Conservation (phyloP, 23 tunicate genomes). For the Corella eumyota region DNA sequence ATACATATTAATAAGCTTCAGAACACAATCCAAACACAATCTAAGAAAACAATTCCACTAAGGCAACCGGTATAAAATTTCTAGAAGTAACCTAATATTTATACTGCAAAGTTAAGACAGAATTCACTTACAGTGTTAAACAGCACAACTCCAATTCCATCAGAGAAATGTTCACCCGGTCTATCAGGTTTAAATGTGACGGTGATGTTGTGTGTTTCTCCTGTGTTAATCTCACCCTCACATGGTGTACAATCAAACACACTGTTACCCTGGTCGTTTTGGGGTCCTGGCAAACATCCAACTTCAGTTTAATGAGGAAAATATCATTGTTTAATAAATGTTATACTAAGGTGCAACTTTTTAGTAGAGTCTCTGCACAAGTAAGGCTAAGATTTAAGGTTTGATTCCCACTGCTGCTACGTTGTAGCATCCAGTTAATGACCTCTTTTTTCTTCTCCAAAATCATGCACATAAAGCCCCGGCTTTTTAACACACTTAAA, state of each 20-base stretch:
- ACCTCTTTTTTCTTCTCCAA: too few species aligned
- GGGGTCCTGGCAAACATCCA: slow-evolving; percentile 31
- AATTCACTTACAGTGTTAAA: slow-evolving; percentile 70
- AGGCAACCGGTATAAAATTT: too few species aligned
- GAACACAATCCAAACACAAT: too few species aligned
- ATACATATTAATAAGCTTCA: neutral
- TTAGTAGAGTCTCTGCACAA: neutral
- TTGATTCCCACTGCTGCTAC: too few species aligned
- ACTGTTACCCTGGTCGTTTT: slow-evolving; percentile 50
- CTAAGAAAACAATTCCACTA: too few species aligned
- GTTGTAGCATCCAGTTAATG: too few species aligned
- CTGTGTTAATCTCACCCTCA: slow-evolving; percentile 53
- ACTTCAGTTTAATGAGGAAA: neutral
- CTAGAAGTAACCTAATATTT: too few species aligned
- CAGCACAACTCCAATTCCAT: slow-evolving; percentile 56
- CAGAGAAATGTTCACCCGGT: slow-evolving; percentile 52
- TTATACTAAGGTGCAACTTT: neutral
- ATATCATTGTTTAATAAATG: neutral
- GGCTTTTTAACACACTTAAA: too few species aligned
- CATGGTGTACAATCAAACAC: slow-evolving; percentile 91
- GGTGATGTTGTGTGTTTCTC: slow-evolving; percentile 37
- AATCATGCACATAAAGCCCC: too few species aligned
- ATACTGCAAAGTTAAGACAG: too few species aligned
- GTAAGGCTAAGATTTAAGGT: too few species aligned
- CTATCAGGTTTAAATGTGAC: slow-evolving; percentile 85